Evolutionary conservation across 2,888 invertebrate genomes (phyloP).

Genomic region (Apodemia hepburni): DNA sequence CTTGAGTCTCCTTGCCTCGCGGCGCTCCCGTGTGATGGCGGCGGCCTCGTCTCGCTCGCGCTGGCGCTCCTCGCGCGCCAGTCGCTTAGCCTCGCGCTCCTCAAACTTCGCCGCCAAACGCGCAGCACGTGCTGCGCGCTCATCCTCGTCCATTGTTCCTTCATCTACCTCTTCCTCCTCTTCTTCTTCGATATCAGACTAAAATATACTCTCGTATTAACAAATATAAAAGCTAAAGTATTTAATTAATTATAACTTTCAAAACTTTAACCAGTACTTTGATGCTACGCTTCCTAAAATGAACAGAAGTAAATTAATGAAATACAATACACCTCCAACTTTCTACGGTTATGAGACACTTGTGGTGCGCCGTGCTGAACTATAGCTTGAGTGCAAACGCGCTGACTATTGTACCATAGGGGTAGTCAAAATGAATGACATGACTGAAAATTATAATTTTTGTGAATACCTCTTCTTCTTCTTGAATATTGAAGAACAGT

Average conservation of each 20-base stretch:
- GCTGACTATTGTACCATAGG: no score
- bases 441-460: no score
- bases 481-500: constrained; percentile 83
- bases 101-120: constrained; percentile 46
- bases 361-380: no score
- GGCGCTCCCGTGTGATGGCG: constrained; percentile 51
- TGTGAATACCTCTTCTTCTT: constrained; percentile 58
- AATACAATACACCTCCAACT: no score
- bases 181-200: constrained; percentile 54
- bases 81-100: constrained; percentile 45
- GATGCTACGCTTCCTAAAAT: no score
- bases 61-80: constrained; percentile 49
- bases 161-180: constrained; percentile 65
- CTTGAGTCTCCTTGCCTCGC: constrained; percentile 53
- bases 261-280: background rate
- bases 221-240: no score
- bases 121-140: constrained; percentile 50
- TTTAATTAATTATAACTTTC: no score
- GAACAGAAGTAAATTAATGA: no score
- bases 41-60: constrained; percentile 46
- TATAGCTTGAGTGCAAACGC: no score
- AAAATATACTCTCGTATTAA: constrained; percentile 2
- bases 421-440: no score
- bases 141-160: constrained; percentile 60
- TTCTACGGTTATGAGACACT: no score